Evolutionary conservation across 1,140 invertebrate genomes (phyloP), one percentile per base, ranked within the genome.

Genomic region (Drosophila kanapiae): DNA sequence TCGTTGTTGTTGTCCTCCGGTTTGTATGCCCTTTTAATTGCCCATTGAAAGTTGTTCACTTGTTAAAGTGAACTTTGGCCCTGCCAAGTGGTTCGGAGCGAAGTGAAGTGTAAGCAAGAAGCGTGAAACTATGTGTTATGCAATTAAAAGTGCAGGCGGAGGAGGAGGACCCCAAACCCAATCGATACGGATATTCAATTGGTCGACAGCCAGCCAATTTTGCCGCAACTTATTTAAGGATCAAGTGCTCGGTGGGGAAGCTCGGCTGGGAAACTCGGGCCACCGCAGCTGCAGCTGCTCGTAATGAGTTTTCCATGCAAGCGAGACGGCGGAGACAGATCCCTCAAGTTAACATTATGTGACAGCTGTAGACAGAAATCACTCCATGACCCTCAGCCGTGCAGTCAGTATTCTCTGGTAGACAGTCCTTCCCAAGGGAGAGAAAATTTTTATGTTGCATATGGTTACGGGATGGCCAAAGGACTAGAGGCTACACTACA

Each of bases 1-100:
- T 31, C 7, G 49, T 56, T 58, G 54, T 53, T 74, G 80, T 78
- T 78, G 69, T 74, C 49, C 68, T 60, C 78, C 57, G 81, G 82
- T 90, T 80, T 88, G 78, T 88, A 71, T 88, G 84, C 84, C 82
- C 81, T 85, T 90, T 90, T 90, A 90, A 90, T 90, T 90, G 85
- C 85, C 81, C 86, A 85, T 90, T 90, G 81, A 90, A 90, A 90
- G 85, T 90, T 90, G 85, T 82, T 90, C 86, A 90, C 78, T 90
- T 90, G 85, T 90, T 90, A 90, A 90, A 90, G 75, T 61, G 85
- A 90, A 90, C 85, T 90, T 90, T 85, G 58, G 70, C 63, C 64
- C 75, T 90, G 65, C 78, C 80, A 78, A 62, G 75, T 65, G 49
- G 72, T 31, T 58, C 51, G 33, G 16, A 38, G 53, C 35, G 53